These are phyloP conservation scores for Thunnus albacares DNA, from an alignment of 2,797 vertebrate genomes.

Conservation along the genomic window DNA sequence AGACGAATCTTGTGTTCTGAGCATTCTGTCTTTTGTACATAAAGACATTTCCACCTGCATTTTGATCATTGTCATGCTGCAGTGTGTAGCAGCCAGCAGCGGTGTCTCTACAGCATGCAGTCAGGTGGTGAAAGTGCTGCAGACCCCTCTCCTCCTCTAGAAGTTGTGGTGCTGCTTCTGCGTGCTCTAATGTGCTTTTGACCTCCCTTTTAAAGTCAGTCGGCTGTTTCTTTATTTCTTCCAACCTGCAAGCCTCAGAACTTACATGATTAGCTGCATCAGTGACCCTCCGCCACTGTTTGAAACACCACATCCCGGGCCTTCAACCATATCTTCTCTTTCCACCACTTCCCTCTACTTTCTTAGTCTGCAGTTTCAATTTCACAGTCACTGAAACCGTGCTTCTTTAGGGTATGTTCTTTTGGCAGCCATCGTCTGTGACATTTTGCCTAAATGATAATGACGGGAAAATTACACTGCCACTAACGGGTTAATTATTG, in stretches of 20 bases:
- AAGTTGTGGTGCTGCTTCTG: not conserved
- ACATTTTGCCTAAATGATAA: conserved; percentile 60
- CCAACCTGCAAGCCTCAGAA: conserved; percentile 4
- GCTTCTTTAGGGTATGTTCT: conserved; percentile 27
- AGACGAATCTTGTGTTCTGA: not conserved
- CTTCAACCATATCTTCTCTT: conserved; percentile 3
- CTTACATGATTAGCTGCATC: conserved; percentile 44
- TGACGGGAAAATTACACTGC: conserved; percentile 33
- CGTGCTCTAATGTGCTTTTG: not conserved
- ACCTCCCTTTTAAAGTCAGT: not conserved
- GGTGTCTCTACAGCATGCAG: not conserved
- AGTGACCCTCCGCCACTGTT: conserved; percentile 11
- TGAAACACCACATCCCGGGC: conserved; percentile 31
- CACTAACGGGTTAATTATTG: conserved; percentile 60
- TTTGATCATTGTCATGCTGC: not conserved
- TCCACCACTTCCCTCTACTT: conserved; percentile 1
- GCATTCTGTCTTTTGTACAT: not conserved
- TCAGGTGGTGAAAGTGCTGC: not conserved
- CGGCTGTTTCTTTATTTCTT: conserved; percentile 18
- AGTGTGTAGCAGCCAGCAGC: not conserved
- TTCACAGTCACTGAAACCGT: conserved; percentile 53
- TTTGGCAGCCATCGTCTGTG: conserved; percentile 21
- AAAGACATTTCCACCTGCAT: too few species aligned
- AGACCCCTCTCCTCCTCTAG: not conserved
- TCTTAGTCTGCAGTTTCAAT: conserved; percentile 45